phyloP scores from a whole-genome alignment of 2,113 vertebrate genomes.

The Podocnemis expansa region DNA sequence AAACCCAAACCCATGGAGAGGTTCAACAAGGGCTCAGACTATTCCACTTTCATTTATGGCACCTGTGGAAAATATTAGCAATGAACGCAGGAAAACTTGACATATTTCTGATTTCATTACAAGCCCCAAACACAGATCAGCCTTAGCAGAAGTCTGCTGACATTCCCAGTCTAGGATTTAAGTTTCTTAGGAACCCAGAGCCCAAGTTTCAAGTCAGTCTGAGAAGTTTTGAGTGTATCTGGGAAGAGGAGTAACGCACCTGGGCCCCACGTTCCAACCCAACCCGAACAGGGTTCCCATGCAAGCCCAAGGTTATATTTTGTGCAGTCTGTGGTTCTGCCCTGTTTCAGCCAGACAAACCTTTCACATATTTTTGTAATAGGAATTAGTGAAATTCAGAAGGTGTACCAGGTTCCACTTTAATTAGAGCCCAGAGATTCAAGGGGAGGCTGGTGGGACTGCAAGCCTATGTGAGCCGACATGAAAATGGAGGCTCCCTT shows the following conservation, averaged over 20 bases:
- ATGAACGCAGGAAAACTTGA: background rate
- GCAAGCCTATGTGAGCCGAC: background rate
- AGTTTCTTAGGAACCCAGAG: background rate
- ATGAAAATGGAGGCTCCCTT: background rate
- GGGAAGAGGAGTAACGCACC: background rate
- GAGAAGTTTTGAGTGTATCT: background rate
- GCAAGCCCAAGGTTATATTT: background rate
- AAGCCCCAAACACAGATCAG: background rate
- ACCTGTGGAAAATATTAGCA: background rate
- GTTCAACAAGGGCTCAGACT: background rate
- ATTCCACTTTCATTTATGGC: background rate
- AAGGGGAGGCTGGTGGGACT: background rate
- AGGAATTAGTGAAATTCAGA: background rate
- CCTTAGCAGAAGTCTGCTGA: background rate
- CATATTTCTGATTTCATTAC: background rate
- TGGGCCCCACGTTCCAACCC: background rate
- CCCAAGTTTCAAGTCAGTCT: background rate
- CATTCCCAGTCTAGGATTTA: background rate
- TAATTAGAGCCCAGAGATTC: background rate
- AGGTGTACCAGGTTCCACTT: background rate
- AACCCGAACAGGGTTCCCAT: background rate
- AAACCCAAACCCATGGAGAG: background rate
- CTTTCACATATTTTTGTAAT: accelerated
- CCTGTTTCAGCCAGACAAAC: background rate
- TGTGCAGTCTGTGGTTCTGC: background rate